Percentiles rank a stretch among this genome's conserved stretches.
phyloP scores from a whole-genome alignment of 2,797 vertebrate genomes.

The Falco peregrinus region DNA sequence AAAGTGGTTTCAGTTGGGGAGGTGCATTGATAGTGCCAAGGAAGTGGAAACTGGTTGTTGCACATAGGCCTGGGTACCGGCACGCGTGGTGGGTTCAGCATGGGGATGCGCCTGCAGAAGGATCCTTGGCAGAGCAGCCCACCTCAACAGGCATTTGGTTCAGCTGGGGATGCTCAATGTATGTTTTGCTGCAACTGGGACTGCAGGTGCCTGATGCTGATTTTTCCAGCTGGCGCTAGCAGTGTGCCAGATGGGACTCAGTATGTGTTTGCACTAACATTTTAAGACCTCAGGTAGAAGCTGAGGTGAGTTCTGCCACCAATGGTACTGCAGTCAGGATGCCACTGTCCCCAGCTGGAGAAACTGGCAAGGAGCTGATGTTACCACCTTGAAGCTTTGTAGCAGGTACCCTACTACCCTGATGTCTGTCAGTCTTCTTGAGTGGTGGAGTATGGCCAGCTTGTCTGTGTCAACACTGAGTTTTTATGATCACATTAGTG shows the following conservation, averaged over 20 bases:
- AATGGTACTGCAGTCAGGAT: not conserved
- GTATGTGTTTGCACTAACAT: not conserved
- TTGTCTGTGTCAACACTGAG: not conserved
- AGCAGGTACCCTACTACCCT: no score
- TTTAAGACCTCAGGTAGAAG: not conserved
- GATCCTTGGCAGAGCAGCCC: not conserved
- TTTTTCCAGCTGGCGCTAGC: not conserved
- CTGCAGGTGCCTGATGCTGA: not conserved
- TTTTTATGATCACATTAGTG: fast-evolving
- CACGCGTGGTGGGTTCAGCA: not conserved
- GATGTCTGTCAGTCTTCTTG: not conserved
- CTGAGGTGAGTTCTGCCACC: not conserved
- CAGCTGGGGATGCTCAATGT: not conserved
- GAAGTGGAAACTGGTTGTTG: not conserved
- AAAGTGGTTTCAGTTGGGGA: not conserved
- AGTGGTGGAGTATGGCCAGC: no score
- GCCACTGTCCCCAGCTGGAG: not conserved
- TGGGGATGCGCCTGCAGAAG: not conserved
- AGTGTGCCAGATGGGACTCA: fast-evolving
- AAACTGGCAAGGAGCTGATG: not conserved
- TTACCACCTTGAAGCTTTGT: not conserved
- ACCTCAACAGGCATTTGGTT: not conserved
- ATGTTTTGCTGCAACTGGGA: not conserved
- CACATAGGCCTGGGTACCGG: fast-evolving
- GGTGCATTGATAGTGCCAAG: fast-evolving